Evolutionary conservation across 2,888 invertebrate genomes (phyloP).

Genomic region (Andrena chrysosceles): DNA sequence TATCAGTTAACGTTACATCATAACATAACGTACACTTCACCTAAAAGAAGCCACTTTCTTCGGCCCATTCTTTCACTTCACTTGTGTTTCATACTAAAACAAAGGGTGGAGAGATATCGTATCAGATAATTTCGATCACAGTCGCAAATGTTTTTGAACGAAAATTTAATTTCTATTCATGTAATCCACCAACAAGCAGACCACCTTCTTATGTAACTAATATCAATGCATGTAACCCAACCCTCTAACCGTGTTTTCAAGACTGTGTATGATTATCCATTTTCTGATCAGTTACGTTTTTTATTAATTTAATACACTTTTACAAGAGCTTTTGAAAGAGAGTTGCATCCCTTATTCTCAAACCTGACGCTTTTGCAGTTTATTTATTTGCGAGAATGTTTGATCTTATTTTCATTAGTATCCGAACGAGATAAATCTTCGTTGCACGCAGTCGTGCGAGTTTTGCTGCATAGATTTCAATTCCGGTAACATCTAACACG

Average conservation of each 20-base stretch:
- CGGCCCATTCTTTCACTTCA: conserved; percentile 47
- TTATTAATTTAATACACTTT: conserved; percentile 34
- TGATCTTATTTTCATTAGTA: neutral
- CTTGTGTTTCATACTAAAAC: conserved; percentile 54
- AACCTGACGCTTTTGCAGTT: conserved; percentile 46
- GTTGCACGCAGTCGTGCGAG: conserved; percentile 18
- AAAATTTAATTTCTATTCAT: conserved; percentile 36
- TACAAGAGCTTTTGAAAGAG: conserved; percentile 55
- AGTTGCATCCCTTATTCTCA: conserved; percentile 56
- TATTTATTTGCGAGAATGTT: conserved; percentile 13
- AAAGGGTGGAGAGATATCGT: conserved; percentile 75
- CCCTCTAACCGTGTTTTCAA: conserved; percentile 43
- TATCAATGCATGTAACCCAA: conserved; percentile 63
- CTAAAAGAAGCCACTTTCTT: conserved; percentile 26
- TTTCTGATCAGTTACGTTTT: conserved; percentile 23
- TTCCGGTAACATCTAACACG: neutral
- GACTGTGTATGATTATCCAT: conserved; percentile 45
- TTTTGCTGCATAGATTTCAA: conserved; percentile 14
- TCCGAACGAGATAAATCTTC: neutral
- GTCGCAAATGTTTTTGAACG: conserved; percentile 12
- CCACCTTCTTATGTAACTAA: conserved; percentile 70
- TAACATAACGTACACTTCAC: conserved; percentile 20
- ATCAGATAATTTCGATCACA: conserved; percentile 44
- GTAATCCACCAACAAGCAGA: conserved; percentile 67
- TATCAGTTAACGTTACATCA: conserved; percentile 16